Conservation (phyloP, 2,113 vertebrate genomes). For the Spea multiplicata region DNA sequence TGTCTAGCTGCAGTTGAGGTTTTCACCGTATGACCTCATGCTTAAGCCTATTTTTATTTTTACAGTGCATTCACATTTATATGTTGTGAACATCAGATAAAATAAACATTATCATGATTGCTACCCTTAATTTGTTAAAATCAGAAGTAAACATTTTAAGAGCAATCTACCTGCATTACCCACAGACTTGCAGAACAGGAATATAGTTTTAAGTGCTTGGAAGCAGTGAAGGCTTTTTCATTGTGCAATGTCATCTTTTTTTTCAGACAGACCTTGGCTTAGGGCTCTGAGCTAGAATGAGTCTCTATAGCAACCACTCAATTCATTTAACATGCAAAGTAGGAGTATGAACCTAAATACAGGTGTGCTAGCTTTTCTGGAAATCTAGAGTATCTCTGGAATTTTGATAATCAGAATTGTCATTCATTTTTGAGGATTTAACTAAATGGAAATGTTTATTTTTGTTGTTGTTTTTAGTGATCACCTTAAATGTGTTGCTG, state of each 20-base stretch:
- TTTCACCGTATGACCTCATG: conserved; percentile 55
- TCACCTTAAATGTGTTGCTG: too few relatives aligned
- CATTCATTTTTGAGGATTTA: too few relatives aligned
- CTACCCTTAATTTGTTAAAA: background rate
- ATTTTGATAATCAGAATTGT: too few relatives aligned
- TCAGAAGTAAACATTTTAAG: background rate
- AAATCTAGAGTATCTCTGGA: background rate
- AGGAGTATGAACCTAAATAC: background rate
- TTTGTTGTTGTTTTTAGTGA: too few relatives aligned
- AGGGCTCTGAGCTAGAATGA: background rate
- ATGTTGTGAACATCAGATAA: conserved; percentile 37
- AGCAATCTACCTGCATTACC: background rate
- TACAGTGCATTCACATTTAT: conserved; percentile 30
- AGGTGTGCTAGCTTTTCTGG: background rate
- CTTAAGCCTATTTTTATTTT: conserved; percentile 55
- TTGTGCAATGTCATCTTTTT: background rate
- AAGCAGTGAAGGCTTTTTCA: background rate
- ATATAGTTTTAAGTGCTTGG: background rate
- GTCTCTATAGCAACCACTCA: background rate
- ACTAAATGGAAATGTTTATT: too few relatives aligned
- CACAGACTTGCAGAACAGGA: background rate
- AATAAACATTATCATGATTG: conserved; percentile 13
- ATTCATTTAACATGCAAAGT: conserved; percentile 6
- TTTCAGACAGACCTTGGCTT: background rate
- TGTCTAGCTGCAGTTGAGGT: conserved; percentile 57